Base-by-base conservation (phyloP, 2,797 vertebrate genomes). In the Tapirus indicus region DNA sequence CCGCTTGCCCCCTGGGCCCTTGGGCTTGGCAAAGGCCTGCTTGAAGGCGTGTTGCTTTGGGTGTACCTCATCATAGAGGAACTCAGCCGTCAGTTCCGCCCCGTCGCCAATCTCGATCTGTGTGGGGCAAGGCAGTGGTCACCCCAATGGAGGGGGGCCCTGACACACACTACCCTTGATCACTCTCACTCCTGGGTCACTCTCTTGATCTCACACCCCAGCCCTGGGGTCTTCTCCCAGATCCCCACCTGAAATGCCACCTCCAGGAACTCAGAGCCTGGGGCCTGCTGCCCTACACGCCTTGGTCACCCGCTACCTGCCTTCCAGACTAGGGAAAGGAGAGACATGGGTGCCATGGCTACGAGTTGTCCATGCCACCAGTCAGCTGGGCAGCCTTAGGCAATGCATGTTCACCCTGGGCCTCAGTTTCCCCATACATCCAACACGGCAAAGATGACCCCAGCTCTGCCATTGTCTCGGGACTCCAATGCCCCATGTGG, bases 51-150 rank as follows among this genome's bases (percentile, higher is more conserved):
- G 99, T 96, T 99, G 99, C 98, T 99, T 99, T 38, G 99, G 99
- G 97, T 99, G 99, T 72, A 99, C 99, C 98, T 99, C 99, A 7
- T 99, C 99, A 0, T 99, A 99, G 94, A 99, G 99, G 98, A 99
- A 99, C 94, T 99, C 99, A 0, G 99, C 99, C 0, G 99, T 99
- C 98, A 99, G 99, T 97, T 99, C 99, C 0, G 99, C 99, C 0
- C 99, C 99, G 0, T 99, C 99, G 0, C 99, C 99, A 10, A 99
- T 99, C 99, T 99, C 99, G 32, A 99, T 99, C 99, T 99, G 98
- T 6, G 92, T 83, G 64, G 62, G 97, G 9, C 14, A 80, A 38
- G 0, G 41, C 87, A 47, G 47, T 0, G 0, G 83, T 89, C 86
- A 77, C 27, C 23, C 18, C 11, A 6, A 2, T 20, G 58, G 41